Evolutionary conservation across 2,113 vertebrate genomes (phyloP), one percentile per base, ranked within the genome.

Genomic region (Sylvietta virens): DNA sequence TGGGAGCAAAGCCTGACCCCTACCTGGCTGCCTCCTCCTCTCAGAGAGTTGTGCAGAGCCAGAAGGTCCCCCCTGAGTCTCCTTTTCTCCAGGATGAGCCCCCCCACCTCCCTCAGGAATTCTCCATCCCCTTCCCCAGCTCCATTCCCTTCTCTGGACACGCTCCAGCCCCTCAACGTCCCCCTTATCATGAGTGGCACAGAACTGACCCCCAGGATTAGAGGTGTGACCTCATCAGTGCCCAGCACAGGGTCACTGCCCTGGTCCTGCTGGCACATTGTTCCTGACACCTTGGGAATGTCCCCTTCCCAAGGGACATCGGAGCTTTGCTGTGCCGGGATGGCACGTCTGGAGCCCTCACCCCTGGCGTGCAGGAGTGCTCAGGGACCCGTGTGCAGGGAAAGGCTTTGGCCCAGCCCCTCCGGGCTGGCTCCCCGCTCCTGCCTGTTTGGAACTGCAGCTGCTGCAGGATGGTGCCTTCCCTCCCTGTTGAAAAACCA

Each of bases 261-360:
- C 54, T 39, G 28, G 23, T 74, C 45, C 60, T 73, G 28, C 33
- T 66, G 51, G 28, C 37, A 23, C 33, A 10, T 27, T 5, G 7
- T 15, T 42, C 31, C 57, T n/a, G 69, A 17, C 37, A 16, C 27
- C 9, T n/a, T 11, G 44, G 61, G 27, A 44, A 58, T 27, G 53
- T 51, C 21, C 23, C 37, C 12, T 56, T 57, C 31, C 44, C 37
- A 14, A 24, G 51, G 28, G 42, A 42, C 20, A 3, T 2, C 0
- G 1, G 9, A 23, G 24, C 53, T 76, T 35, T 37, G 69, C 82
- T 7, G 1, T 6, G 62, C 57, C 0, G 3, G 40, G 61, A 6
- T 1, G 24, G 50, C 11, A 6, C 53, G 1, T 0, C 0, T 0
- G 2, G 35, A n/a, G 20, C 54, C 39, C 27, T 67, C 11, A 2